Conservation (phyloP, 2,113 vertebrate species). For the Stegostoma tigrinum region DNA sequence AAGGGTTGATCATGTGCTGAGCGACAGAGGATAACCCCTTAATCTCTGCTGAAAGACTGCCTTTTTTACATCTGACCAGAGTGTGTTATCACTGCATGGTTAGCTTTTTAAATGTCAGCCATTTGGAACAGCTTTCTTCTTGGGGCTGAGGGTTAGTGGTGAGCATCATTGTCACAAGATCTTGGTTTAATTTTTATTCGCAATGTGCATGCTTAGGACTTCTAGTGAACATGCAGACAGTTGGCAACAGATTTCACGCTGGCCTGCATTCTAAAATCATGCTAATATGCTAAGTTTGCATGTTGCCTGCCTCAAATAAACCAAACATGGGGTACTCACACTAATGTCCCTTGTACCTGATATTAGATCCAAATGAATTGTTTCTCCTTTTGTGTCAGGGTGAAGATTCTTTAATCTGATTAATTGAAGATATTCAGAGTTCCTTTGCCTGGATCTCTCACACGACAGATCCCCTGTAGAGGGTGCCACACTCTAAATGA, state of each 20-base stretch:
- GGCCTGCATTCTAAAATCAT: neutral
- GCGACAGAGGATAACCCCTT: no score
- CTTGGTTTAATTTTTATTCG: no score
- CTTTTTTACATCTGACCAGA: no score
- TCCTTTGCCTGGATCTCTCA: neutral
- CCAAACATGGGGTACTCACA: neutral
- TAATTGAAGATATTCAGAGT: neutral
- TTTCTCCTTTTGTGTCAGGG: no score
- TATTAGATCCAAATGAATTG: neutral
- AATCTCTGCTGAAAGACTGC: no score
- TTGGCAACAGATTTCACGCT: neutral
- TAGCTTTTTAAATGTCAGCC: no score
- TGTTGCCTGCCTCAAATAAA: neutral
- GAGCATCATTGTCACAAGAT: no score
- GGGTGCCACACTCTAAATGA: neutral
- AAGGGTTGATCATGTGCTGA: no score
- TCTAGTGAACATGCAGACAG: neutral
- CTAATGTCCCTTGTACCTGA: neutral
- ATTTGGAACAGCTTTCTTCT: no score
- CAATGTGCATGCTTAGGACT: neutral
- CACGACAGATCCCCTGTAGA: neutral
- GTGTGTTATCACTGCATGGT: no score
- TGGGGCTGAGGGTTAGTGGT: no score
- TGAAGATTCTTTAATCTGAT: neutral
- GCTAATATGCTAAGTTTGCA: neutral